Evolutionary conservation across 37 sponge, comb jelly and placozoan species (phyloP).

Genomic region (Haliclona indistincta): DNA sequence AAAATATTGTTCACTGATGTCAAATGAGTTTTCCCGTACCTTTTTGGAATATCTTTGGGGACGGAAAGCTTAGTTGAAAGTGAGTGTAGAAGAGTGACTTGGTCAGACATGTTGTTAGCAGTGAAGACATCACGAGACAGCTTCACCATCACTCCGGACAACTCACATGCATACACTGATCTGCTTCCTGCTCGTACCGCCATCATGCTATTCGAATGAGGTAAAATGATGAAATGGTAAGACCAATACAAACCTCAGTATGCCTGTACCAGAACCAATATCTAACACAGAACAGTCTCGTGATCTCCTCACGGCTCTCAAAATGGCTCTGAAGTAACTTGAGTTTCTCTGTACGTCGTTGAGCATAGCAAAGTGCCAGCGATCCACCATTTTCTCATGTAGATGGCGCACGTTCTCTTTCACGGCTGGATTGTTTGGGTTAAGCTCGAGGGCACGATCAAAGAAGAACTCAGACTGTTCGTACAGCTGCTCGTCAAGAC

Average conservation of each 20-base stretch:
- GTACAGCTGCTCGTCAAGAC: slow-evolving; percentile 20
- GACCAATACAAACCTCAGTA: no score
- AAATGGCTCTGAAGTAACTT: slow-evolving; percentile 43
- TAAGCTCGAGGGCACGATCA: slow-evolving; percentile 18
- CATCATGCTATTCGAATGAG: slow-evolving; percentile 56
- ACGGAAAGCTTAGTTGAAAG: slow-evolving; percentile 35
- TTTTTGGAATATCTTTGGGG: slow-evolving; percentile 38
- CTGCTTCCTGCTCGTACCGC: slow-evolving; percentile 58
- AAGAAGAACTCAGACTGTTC: slow-evolving; percentile 38
- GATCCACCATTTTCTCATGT: slow-evolving; percentile 37
- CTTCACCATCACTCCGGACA: slow-evolving; percentile 28
- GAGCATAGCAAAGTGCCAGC: slow-evolving; percentile 81
- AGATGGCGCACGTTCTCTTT: slow-evolving; percentile 44
- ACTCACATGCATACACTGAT: slow-evolving; percentile 66
- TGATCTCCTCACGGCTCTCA: slow-evolving; percentile 22
- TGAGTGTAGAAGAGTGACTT: slow-evolving; percentile 26
- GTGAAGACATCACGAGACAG: slow-evolving; percentile 46
- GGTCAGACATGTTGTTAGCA: slow-evolving; percentile 45
- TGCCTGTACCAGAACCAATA: slow-evolving; percentile 79
- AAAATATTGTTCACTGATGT: not conserved
- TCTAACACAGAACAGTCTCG: slow-evolving; percentile 59
- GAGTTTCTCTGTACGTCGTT: slow-evolving; percentile 64
- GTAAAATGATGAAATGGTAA: no score
- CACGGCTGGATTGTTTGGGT: slow-evolving; percentile 39
- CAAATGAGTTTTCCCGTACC: slow-evolving; percentile 13